phyloP scores from a whole-genome alignment of 2,888 invertebrate species.

The Drosophila nr. fundita region DNA sequence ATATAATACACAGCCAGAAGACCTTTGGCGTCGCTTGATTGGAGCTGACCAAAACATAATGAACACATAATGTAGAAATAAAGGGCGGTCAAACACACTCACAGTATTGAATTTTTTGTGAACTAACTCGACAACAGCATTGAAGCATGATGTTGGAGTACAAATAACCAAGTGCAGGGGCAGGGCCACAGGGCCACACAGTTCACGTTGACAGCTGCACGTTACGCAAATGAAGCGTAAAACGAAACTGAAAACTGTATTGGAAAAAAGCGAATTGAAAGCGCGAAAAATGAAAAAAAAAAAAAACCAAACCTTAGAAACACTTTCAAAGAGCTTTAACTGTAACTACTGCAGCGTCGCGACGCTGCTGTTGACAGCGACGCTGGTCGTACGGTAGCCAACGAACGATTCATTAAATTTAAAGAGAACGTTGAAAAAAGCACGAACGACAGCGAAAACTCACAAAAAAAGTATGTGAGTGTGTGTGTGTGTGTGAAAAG shows the following conservation, averaged over 20 bases:
- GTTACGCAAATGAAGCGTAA: constrained; percentile 72
- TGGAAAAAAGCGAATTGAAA: constrained; percentile 71
- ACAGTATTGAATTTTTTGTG: constrained; percentile 44
- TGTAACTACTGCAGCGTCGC: constrained; percentile 57
- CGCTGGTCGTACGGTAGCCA: constrained; percentile 50
- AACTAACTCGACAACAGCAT: constrained; percentile 43
- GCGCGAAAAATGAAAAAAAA: constrained; percentile 26
- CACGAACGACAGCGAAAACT: constrained; percentile 75
- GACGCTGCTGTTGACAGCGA: constrained; percentile 22
- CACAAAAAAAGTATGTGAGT: constrained; percentile 27
- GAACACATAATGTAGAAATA: constrained; percentile 1
- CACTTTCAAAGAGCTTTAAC: constrained; percentile 54
- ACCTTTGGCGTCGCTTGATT: constrained; percentile 55
- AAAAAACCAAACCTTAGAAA: constrained; percentile 8
- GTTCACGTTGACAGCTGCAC: constrained; percentile 63
- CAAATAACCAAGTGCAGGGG: constrained; percentile 50
- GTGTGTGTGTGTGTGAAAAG: constrained; percentile 18
- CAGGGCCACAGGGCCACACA: constrained; percentile 35
- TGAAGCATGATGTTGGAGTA: constrained; percentile 52
- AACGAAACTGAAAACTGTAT: constrained; percentile 66
- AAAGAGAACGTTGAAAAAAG: constrained; percentile 75
- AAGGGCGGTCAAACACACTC: constrained; percentile 50
- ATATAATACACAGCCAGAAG: constrained; percentile 7
- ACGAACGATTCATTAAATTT: constrained; percentile 62
- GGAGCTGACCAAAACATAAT: constrained; percentile 13